These are phyloP conservation scores for Microcebus griseorufus DNA, from an alignment of 2,113 vertebrate genomes.

Conservation along the genomic window DNA sequence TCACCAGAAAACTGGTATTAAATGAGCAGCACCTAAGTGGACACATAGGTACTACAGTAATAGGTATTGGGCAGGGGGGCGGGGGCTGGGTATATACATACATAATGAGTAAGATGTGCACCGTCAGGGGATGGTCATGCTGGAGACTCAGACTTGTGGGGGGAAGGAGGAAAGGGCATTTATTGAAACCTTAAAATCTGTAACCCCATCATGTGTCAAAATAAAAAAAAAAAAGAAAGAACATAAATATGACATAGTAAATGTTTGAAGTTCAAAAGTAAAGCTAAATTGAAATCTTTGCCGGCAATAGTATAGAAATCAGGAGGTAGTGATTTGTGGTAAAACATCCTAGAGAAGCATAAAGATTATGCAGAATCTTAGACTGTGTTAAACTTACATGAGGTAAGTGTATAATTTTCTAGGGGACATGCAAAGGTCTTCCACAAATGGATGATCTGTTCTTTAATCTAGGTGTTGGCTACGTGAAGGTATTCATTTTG, in stretches of 20 bases:
- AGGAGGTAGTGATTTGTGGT: not conserved
- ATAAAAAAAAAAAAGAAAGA: not conserved
- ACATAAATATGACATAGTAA: not conserved
- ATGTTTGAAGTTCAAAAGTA: not conserved
- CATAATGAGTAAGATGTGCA: too few relatives aligned
- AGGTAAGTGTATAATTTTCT: not conserved
- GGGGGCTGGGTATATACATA: too few relatives aligned
- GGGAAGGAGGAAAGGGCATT: too few relatives aligned
- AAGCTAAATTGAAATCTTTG: conserved; percentile 28
- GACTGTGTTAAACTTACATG: not conserved
- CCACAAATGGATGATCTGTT: not conserved
- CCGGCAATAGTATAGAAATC: not conserved
- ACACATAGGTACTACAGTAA: too few relatives aligned
- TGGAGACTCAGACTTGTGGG: too few relatives aligned
- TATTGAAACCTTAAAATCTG: too few relatives aligned
- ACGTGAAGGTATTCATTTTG: not conserved
- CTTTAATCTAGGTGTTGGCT: not conserved
- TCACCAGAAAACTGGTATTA: too few relatives aligned
- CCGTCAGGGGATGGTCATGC: too few relatives aligned
- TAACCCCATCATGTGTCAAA: too few relatives aligned
- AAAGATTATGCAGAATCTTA: not conserved
- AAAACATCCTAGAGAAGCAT: not conserved
- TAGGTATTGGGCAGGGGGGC: too few relatives aligned
- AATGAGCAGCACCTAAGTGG: too few relatives aligned
- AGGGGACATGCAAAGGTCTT: not conserved